Evolutionary conservation across 2,113 vertebrate species (phyloP), one percentile per base, ranked within the genome.

Genomic region (Lamprologus callipterus): DNA sequence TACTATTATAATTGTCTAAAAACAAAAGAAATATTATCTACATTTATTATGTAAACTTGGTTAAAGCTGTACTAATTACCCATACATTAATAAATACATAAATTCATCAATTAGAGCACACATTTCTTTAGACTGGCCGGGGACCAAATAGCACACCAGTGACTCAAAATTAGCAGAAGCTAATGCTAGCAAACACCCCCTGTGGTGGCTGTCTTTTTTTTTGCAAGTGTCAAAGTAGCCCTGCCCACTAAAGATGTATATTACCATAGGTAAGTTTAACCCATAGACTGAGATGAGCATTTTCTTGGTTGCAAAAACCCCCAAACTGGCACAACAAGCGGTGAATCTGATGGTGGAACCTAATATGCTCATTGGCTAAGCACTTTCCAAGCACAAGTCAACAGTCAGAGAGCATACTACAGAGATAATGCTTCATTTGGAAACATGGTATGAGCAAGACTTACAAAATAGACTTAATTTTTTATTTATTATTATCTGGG

Each of bases 81-180:
- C 60, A 37, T 37, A 65, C 0, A 2, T 65, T 65, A 1, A 65
- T 65, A 65, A 63, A 63, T 35, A 1, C 17, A 11, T 63, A 35
- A n/a, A 65, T 21, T 0, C 6, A 37, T 21, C 7, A 13, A 21
- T 65, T 65, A 37, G 17, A 13, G 60, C 60, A 65, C 60, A 37
- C 3, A 2, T 0, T 65, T 65, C 60, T 65, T 65, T 13, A 13
- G 0, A 65, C 19, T 0, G 60, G 33, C 60, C 19, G 0, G 19
- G 10, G 33, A 37, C 60, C 60, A 37, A 65, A 21, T 65, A 65
- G 33, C 19, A 65, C 10, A 37, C 19, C 33, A 65, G 10, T 13
- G 19, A 68, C 35, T 68, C 19, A 68, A 14, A 65, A 21, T 21
- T 68, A 68, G 35, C 35, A 40, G 63, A 40, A 21, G 63, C 19